Percentiles rank a stretch among this genome's conserved stretches.
Evolutionary conservation across 2,888 invertebrate species (phyloP).

Genomic region (Pachymerium ferrugineum): DNA sequence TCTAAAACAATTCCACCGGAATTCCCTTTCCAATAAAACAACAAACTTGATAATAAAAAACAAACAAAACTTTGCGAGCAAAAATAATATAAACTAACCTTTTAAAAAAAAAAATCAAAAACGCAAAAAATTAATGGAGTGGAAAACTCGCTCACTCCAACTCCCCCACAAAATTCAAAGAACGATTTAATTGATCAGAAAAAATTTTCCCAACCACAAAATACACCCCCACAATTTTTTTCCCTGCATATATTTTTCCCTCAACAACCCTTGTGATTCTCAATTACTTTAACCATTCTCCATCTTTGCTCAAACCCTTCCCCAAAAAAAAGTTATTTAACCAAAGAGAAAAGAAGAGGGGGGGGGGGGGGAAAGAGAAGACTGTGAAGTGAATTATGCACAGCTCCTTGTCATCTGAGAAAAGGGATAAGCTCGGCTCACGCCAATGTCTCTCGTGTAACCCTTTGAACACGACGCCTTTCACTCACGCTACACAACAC

Average conservation of each 20-base stretch:
- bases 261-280: too few relatives aligned
- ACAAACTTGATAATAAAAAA: too few relatives aligned
- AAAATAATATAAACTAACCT: too few relatives aligned
- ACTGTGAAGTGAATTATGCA: conserved; percentile 18
- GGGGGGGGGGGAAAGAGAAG: background rate
- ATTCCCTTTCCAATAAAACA: too few relatives aligned
- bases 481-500: background rate
- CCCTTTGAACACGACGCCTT: conserved; percentile 13
- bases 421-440: conserved; percentile 12
- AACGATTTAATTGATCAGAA: conserved; percentile 7
- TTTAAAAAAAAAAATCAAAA: background rate
- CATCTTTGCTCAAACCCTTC: too few relatives aligned
- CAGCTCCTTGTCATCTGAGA: conserved; percentile 1
- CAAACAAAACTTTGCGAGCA: too few relatives aligned
- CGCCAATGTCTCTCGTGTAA: conserved; percentile 4
- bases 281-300: too few relatives aligned
- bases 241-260: too few relatives aligned
- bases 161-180: background rate
- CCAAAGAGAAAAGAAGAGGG: background rate
- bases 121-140: background rate
- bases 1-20: too few relatives aligned
- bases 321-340: background rate
- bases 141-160: background rate
- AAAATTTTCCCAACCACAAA: background rate
- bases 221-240: background rate